Percentiles rank a stretch among this genome's conserved stretches.
phyloP scores from a whole-genome alignment of 2,797 vertebrate genomes.

The Thunnus albacares region DNA sequence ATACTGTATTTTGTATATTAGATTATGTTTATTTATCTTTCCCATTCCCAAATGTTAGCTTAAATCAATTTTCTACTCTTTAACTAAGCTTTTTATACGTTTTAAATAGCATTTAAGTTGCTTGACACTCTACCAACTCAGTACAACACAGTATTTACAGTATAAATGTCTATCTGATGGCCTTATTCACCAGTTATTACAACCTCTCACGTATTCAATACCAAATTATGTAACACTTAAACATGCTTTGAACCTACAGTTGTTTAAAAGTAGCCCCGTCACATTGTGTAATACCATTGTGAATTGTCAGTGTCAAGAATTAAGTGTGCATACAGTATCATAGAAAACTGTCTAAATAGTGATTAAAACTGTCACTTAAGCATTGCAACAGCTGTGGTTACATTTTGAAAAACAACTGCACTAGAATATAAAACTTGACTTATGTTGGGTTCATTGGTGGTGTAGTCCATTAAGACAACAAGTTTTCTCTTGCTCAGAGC shows the following conservation, averaged over 20 bases:
- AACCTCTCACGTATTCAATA: too few species aligned
- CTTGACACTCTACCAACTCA: too few species aligned
- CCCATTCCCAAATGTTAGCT: too few species aligned
- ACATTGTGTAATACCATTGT: neutral
- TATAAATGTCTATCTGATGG: too few species aligned
- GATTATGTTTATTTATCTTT: too few species aligned
- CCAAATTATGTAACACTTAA: neutral
- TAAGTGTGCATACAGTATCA: neutral
- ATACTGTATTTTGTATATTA: conserved; percentile 9
- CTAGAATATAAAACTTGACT: neutral
- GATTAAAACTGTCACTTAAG: neutral
- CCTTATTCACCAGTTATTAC: too few species aligned
- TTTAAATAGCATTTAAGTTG: too few species aligned
- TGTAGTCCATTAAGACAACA: conserved; percentile 15
- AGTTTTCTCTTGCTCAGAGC: neutral
- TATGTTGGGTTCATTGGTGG: too few species aligned
- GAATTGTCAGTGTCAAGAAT: neutral
- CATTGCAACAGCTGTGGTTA: neutral
- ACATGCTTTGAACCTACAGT: neutral
- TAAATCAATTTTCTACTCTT: too few species aligned
- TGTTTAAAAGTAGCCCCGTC: neutral
- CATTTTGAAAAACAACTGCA: neutral
- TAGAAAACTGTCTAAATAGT: neutral
- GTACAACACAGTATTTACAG: too few species aligned
- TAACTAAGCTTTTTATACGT: too few species aligned